Evolutionary conservation across 2,888 invertebrate species (phyloP).

Genomic region (Zygothrica quintamaculata): DNA sequence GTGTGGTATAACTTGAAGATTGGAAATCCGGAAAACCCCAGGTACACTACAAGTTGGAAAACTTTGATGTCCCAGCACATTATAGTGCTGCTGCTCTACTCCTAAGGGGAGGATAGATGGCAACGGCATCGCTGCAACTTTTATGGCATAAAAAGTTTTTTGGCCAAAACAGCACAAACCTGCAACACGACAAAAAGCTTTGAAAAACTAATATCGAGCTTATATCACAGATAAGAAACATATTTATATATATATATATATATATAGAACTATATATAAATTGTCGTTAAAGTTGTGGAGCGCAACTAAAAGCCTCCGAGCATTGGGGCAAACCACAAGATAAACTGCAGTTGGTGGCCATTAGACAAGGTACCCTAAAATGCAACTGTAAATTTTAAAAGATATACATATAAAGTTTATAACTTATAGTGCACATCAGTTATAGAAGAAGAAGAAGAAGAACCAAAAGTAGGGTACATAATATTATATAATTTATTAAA

Average conservation of each 20-base stretch:
- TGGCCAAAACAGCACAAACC: constrained; percentile 7
- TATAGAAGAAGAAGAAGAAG: not conserved
- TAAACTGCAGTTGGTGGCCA: constrained; percentile 48
- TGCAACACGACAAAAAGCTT: constrained; percentile 17
- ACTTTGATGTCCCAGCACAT: constrained; percentile 27
- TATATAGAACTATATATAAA: constrained; percentile 3
- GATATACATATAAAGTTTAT: not conserved
- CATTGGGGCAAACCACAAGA: not conserved
- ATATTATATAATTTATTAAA: constrained; percentile 59
- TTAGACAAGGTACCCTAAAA: constrained; percentile 16
- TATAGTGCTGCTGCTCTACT: constrained; percentile 36
- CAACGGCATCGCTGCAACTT: constrained; percentile 15
- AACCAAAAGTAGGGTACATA: no score
- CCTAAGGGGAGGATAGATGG: no score
- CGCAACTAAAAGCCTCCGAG: constrained; percentile 31
- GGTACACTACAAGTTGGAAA: constrained; percentile 6
- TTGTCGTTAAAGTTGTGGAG: constrained; percentile 35
- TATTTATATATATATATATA: not conserved
- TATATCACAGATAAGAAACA: constrained; percentile 19
- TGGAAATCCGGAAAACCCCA: constrained; percentile 27
- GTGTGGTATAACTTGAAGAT: constrained; percentile 36
- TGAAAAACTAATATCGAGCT: constrained; percentile 44
- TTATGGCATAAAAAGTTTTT: constrained; percentile 51
- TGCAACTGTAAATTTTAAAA: constrained; percentile 29
- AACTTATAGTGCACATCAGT: constrained; percentile 4